Percentiles rank a stretch among this genome's conserved stretches.
These are phyloP conservation scores for Adineta ricciae DNA, from an alignment of 2,888 invertebrate species.

Conservation along the genomic window DNA sequence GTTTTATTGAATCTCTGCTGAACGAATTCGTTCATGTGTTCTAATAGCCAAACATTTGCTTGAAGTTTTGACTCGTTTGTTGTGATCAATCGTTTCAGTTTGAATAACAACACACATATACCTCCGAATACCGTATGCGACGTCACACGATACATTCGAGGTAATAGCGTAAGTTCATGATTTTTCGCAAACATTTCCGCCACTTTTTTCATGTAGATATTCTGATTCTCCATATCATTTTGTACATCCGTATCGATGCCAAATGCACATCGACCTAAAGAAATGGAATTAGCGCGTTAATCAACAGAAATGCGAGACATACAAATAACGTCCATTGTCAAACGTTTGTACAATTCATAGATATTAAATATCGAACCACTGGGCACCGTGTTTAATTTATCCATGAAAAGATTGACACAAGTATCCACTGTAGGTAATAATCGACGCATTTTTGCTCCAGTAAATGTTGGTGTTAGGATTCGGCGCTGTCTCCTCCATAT, in stretches of 20 bases:
- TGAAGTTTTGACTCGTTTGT: too few species aligned
- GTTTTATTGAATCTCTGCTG: too few species aligned
- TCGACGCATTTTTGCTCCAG: neutral
- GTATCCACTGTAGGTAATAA: neutral
- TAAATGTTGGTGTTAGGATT: conserved; percentile 28
- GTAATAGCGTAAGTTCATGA: too few species aligned
- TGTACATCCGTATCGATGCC: conserved; percentile 26
- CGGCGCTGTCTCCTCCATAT: conserved; percentile 22
- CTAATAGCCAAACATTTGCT: too few species aligned
- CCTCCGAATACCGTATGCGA: too few species aligned
- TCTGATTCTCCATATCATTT: neutral
- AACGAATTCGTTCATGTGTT: too few species aligned
- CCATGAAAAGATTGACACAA: conserved; percentile 20
- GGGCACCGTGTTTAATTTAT: neutral
- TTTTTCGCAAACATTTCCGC: neutral
- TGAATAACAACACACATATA: too few species aligned
- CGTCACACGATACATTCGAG: too few species aligned
- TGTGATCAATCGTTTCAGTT: too few species aligned
- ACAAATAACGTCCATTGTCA: conserved; percentile 26
- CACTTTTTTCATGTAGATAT: conserved; percentile 15
- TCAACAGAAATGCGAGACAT: neutral
- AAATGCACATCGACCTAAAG: conserved; percentile 19
- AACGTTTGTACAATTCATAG: neutral
- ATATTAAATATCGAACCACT: neutral
- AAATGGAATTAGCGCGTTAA: too few species aligned